phyloP scores from a whole-genome alignment of 2,113 vertebrate species.

The Rhegmatorhina hoffmannsi region DNA sequence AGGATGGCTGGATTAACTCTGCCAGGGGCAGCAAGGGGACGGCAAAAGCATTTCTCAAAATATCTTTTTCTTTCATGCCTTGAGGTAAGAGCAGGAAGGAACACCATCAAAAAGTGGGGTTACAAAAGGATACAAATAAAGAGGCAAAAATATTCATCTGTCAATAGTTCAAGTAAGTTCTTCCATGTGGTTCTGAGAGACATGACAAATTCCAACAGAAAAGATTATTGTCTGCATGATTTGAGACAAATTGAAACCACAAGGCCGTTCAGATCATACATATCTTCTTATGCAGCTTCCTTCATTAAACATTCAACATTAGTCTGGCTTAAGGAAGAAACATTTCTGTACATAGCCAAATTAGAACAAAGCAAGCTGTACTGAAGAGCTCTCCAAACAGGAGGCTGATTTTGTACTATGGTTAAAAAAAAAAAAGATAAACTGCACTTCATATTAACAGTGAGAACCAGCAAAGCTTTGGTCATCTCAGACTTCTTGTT shows the following conservation, averaged over 20 bases:
- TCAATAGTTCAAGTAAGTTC: constrained; percentile 4
- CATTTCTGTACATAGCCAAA: constrained; percentile 14
- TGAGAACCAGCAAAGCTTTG: background rate
- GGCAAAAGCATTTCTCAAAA: constrained; percentile 57
- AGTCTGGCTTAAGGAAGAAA: constrained; percentile 27
- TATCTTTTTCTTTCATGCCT: constrained; percentile 50
- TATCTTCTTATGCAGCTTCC: constrained; percentile 16
- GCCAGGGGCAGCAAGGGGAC: constrained; percentile 42
- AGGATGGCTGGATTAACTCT: constrained; percentile 42
- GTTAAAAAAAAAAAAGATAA: background rate
- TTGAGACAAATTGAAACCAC: constrained; percentile 3
- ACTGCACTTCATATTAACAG: background rate
- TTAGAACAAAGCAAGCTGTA: constrained; percentile 43
- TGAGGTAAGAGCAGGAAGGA: constrained; percentile 56
- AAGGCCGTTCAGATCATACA: background rate
- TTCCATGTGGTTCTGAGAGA: background rate
- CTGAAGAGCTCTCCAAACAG: constrained; percentile 4
- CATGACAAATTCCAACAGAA: background rate
- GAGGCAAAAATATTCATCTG: background rate
- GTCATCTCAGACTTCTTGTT: background rate
- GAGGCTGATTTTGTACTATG: background rate
- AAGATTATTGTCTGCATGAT: background rate
- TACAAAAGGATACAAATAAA: constrained; percentile 39
- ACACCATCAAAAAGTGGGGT: constrained; percentile 33
- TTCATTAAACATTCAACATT: constrained; percentile 43